Base-by-base conservation (phyloP, 2,888 invertebrate genomes). In the Arge pagana region DNA sequence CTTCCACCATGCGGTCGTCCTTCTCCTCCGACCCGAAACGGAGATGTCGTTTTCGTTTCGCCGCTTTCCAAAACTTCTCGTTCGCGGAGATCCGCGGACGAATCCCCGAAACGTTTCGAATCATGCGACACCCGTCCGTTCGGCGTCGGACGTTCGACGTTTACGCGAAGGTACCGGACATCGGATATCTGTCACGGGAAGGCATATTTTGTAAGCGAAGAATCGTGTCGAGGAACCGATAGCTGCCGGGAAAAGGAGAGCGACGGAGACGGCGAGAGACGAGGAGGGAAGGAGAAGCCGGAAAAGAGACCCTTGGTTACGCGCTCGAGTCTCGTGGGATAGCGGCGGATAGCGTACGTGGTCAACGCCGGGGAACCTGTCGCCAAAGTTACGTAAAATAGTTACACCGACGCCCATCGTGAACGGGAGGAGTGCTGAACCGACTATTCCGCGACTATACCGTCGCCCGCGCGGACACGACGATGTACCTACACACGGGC, bases 331-430 rank as follows among this genome's bases (percentile, higher is more conserved):
- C 74, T 70, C 73, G 60, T 61, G 73, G 69, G 74, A 74, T 37
- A 55, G 58, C 61, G 64, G 65, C 70, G 71, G 72, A 71, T n/a
- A n/a, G 74, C 73, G 74, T 73, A 76, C 76, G 75, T 76, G 76
- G 76, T 76, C 76, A 76, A 69, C 76, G 68, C 67, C 68, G 70
- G 68, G 70, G 72, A 74, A 76, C 74, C 76, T 75, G 76, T 75
- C 74, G 74, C 66, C 72, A 63, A 74, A 76, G 76, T 76, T 76
- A 74, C 71, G 76, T 76, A 76, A 76, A 76, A 76, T 76, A 76
- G 76, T 76, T 76, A 76, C n/a, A n/a, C 75, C 74, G 74, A 76
- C 76, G 75, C 74, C 68, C 67, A 67, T 60, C 64, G 16, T 35
- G 23, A 13, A 33, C 16, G 23, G 15, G 18, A 45, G 31, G 21